Base-by-base conservation (phyloP, 2,888 invertebrate genomes). In the Tortrix viridana region DNA sequence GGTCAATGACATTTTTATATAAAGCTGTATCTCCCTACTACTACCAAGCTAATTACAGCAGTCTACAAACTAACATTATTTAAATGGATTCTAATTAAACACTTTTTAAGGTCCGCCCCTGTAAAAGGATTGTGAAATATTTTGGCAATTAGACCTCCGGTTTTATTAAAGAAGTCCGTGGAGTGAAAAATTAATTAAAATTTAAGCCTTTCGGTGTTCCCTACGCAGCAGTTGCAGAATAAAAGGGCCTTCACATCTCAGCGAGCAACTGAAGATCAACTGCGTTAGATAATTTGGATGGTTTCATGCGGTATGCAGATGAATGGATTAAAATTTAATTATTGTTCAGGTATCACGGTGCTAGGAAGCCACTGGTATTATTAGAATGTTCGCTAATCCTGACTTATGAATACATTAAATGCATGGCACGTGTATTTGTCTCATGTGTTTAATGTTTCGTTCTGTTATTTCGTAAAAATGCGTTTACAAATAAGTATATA, bases 141-240 rank as follows among this genome's bases (percentile, higher is more conserved):
- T 88, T 86, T 80, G 84, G 83, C 83, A 88, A 86, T 86, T 85
- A 85, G 80, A 81, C 76, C 76, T 71, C 79, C 71, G 73, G 77
- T 84, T 80, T 82, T 83, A 83, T 84, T 84, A 84, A 86, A 85
- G 83, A 84, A 86, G 74, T 84, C 85, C 72, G 75, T 84, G 77
- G 79, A 88, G 87, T 88, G 88, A 88, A 89, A 89, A 89, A 89
- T 89, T 90, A 89, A 89, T 91, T 89, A 89, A 87, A 88, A 81
- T 87, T 86, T 84, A 87, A 88, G 81, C 87, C 85, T 80, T 82
- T 84, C 82, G 78, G 75, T 79, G 77, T 74, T 80, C 82, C 80
- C 84, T 78, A 73, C 75, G 80, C 79, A 78, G 79, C 76, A 81
- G 80, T 78, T 73, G 73, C 75, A 76, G 80, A 81, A 86, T 84